Evolutionary conservation across 1,140 invertebrate genomes (phyloP).

Genomic region (Manduca sexta): DNA sequence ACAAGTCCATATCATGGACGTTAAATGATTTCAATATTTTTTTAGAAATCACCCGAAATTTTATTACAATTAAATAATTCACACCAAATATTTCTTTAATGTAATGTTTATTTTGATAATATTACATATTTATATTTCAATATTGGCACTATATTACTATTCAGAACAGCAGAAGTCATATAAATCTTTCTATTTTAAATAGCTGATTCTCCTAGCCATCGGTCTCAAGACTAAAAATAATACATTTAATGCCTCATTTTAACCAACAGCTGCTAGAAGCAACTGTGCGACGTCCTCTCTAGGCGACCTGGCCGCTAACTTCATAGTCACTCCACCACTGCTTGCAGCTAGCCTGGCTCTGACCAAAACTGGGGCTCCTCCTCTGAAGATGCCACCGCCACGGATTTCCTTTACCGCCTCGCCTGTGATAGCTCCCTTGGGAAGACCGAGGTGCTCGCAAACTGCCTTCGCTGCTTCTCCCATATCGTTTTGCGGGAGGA

Average conservation of each 20-base stretch:
- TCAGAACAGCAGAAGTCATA: not conserved
- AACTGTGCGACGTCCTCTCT: conserved; percentile 86
- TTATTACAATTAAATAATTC: no score
- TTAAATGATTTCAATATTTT: no score
- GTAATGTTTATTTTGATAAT: no score
- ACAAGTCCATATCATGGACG: no score
- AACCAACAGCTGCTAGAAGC: conserved; percentile 89
- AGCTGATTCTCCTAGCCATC: no score
- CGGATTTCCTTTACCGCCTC: conserved; percentile 80
- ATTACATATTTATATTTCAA: no score
- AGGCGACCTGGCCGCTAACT: conserved; percentile 78
- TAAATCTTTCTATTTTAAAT: no score
- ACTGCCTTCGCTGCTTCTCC: conserved; percentile 85
- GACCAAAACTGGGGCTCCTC: conserved; percentile 92
- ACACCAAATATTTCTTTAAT: no score
- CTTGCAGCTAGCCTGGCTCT: conserved; percentile 88
- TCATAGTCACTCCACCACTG: conserved; percentile 84
- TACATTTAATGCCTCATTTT: conserved; percentile 50
- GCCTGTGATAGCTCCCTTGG: conserved; percentile 71
- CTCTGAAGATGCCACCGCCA: conserved; percentile 74
- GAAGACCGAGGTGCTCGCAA: conserved; percentile 91
- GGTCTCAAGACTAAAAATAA: no score
- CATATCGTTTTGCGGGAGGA: conserved; percentile 79
- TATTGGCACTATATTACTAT: no score
- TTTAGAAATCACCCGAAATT: no score